Conservation (phyloP, 1,140 invertebrate species). For the Scaptodrosophila lebanonensis region DNA sequence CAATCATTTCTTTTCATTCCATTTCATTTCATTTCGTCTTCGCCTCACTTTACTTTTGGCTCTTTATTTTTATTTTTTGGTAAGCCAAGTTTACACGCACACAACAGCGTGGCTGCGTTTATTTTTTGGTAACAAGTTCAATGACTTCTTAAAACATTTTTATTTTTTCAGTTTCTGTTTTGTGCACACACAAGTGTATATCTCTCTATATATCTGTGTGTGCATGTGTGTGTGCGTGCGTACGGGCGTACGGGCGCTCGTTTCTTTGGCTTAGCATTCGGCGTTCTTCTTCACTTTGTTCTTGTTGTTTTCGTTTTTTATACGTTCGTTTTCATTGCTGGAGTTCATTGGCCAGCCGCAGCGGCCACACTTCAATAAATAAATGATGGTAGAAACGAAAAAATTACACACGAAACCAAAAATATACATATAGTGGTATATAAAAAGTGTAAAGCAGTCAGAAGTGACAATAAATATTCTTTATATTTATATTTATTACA, state of each 20-base stretch:
- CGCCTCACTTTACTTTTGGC: constrained; percentile 7
- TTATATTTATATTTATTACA: constrained; percentile 14
- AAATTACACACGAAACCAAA: constrained; percentile 1
- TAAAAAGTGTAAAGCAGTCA: constrained; percentile 11
- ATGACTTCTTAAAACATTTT: constrained; percentile 63
- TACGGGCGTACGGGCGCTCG: constrained; percentile 21
- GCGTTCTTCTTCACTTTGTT: constrained; percentile 52
- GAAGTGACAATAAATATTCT: constrained; percentile 28
- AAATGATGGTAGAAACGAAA: constrained; percentile 44
- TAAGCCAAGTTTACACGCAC: constrained; percentile 66
- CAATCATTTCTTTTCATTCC: constrained; percentile 60
- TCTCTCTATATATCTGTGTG: no score
- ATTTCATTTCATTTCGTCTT: constrained; percentile 55
- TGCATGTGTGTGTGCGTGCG: no score
- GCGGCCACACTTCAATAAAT: constrained; percentile 49
- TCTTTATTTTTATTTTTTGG: constrained; percentile 19
- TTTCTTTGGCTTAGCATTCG: constrained; percentile 31
- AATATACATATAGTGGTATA: constrained; percentile 5
- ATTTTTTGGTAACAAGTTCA: constrained; percentile 60
- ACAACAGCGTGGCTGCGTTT: constrained; percentile 18
- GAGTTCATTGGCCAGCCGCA: constrained; percentile 62
- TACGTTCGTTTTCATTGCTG: constrained; percentile 73
- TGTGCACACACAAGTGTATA: no score
- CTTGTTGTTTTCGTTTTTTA: constrained; percentile 73
- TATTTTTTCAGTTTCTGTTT: constrained; percentile 46